Conservation (phyloP, 1,140 invertebrate genomes). For the Drosophila yakuba region DNA sequence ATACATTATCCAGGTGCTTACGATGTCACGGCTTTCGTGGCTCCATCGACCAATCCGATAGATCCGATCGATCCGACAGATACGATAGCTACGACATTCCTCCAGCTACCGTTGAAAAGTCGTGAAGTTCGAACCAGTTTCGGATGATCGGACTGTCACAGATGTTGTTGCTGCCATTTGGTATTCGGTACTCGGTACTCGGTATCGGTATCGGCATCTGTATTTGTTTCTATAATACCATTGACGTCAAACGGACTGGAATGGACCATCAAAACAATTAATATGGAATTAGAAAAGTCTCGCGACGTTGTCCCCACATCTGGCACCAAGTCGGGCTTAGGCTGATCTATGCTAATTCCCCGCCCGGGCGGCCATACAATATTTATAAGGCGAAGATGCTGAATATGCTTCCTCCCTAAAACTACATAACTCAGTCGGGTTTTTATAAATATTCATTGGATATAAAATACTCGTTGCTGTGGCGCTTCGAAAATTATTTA, state of each 20-base stretch:
- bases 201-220: constrained; percentile 3
- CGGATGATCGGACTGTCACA: constrained; percentile 23
- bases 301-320: constrained; percentile 49
- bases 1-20: constrained; percentile 35
- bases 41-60: constrained; percentile 7
- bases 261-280: constrained; percentile 74
- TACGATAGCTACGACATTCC: constrained; percentile 31
- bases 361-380: constrained; percentile 20
- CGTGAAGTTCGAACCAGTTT: constrained; percentile 66
- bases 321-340: constrained; percentile 19
- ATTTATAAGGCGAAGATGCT: constrained; percentile 37
- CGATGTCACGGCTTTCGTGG: constrained; percentile 66
- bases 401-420: constrained; percentile 27
- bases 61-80: constrained; percentile 12
- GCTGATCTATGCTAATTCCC: constrained; percentile 53
- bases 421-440: not conserved
- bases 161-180: constrained; percentile 4
- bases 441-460: constrained; percentile 37
- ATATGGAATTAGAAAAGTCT: constrained; percentile 71
- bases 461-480: constrained; percentile 34
- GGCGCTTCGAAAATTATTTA: constrained; percentile 30
- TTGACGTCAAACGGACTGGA: constrained; percentile 68
- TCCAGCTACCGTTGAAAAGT: constrained; percentile 19
- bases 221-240: constrained; percentile 80
- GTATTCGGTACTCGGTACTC: no score